Evolutionary conservation across 2,888 invertebrate genomes (phyloP), one percentile per base, ranked within the genome.

Genomic region (Hipparchia semele): DNA sequence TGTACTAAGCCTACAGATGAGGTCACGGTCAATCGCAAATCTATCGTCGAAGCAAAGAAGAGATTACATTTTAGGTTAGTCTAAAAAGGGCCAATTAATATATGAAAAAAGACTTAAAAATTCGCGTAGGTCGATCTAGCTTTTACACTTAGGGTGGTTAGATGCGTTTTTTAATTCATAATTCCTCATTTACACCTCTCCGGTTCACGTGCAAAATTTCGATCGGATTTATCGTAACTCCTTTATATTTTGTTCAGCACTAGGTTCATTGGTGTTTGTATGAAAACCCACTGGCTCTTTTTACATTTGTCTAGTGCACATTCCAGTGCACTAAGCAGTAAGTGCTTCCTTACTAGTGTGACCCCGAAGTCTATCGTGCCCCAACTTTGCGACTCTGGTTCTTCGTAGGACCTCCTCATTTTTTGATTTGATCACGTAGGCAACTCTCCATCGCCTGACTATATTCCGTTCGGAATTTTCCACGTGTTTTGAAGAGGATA

Each of bases 91-190:
- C 75, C 75, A 75, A 75, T 74, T 74, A 76, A 74, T 74, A 74
- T 72, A 73, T 72, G 78, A 82, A 78, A 75, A 78, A 81, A 81
- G 80, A 80, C 75, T 88, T 86, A 81, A 71, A 65, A 58, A 85
- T 90, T 87, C 66, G 89, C 80, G 82, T 82, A 80, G 79, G 81
- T 77, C 71, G 71, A 68, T 83, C 82, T 91, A 91, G 91, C 91
- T 92, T 92, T 91, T 91, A 89, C 88, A 80, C 86, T 79, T 89
- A 87, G 85, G 67, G 79, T 79, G 80, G 78, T 83, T 80, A 81
- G 80, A 78, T 80, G 84, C 86, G 84, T 81, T 86, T 86, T 86
- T 84, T 85, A 67, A 68, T 70, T 72, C 72, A 45, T 68, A 56
- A 70, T 58, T 72, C 69, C 56, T 33, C 23, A 59, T 84, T 84